These are phyloP conservation scores for Zonotrichia leucophrys DNA, from an alignment of 2,113 vertebrate species.

Conservation along the genomic window DNA sequence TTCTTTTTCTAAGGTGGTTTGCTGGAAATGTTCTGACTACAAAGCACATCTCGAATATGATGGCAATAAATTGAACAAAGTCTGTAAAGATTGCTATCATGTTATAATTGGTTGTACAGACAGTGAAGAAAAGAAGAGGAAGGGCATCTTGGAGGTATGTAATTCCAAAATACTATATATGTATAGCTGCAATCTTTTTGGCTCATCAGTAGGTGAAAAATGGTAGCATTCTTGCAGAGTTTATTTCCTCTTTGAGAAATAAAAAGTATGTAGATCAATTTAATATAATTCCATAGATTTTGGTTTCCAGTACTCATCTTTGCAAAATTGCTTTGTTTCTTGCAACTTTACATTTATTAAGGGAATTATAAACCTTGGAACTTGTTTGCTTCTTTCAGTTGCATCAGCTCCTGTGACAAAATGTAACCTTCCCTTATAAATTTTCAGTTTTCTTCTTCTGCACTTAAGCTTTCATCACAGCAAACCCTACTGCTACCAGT, in stretches of 20 bases:
- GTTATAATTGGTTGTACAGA: slow-evolving; percentile 82
- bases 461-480: not conserved
- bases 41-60: slow-evolving; percentile 92
- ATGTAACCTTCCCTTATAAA: not conserved
- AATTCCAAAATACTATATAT: not conserved
- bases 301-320: not conserved
- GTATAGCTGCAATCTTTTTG: not conserved
- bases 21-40: slow-evolving; percentile 97
- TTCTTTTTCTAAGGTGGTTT: slow-evolving; percentile 86
- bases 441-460: not conserved
- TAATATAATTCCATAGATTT: not conserved
- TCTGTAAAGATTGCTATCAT: slow-evolving; percentile 91
- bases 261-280: not conserved
- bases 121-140: slow-evolving; percentile 85
- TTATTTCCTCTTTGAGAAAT: not conserved
- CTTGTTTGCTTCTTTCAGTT: not conserved
- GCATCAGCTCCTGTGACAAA: not conserved
- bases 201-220: not conserved
- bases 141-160: slow-evolving; percentile 92
- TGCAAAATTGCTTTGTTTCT: not conserved
- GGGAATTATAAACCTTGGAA: not conserved
- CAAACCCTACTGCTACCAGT: not conserved
- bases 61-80: slow-evolving; percentile 87
- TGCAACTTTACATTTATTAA: not conserved
- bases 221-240: not conserved